Evolutionary conservation across 2,888 invertebrate genomes (phyloP), one percentile per base, ranked within the genome.

Genomic region (Athalia circularis): DNA sequence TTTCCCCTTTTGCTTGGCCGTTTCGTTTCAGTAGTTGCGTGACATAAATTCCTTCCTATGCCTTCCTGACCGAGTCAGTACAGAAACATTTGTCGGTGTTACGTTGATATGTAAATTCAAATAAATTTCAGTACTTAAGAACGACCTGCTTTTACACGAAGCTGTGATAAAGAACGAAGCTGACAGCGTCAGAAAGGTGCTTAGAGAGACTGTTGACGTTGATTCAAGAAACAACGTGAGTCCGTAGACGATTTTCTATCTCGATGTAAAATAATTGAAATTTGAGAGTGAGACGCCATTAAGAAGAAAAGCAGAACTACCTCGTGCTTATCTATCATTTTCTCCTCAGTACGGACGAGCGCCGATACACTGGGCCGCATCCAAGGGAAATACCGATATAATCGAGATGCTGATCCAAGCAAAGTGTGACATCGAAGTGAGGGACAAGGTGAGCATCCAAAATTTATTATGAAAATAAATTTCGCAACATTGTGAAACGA

Each of bases 331-430:
- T 29, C 29, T 29, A 54, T 72, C 59, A 15, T 64, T 64, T 43
- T 4, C 15, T 64, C 48, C 50, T 0, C 90, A 95, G 95, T 95
- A 95, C 87, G 95, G 95, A 29, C 90, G 95, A 78, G 94, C 95
- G 7, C 95, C 95, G 9, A 94, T 95, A 82, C 95, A 95, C 87
- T 95, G 95, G 95, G 95, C 95, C 9, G 94, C 95, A 0, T 95
- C 95, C 72, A 90, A 94, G 79, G 95, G 95, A 62, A 95, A 94
- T 87, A 93, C 94, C 29, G 95, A 95, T 83, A 94, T 95, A 78
- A 94, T 95, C 90, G 93, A 94, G 83, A 92, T 94, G 91, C 92
- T 95, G 79, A 93, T 95, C 78, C 92, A 93, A n/a, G 94, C 94
- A 13, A 94, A 94, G 85, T 94, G 95, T 86, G 95, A 95, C 86